Evolutionary conservation across 2,113 vertebrate genomes (phyloP).

Genomic region (Hippolais icterina): DNA sequence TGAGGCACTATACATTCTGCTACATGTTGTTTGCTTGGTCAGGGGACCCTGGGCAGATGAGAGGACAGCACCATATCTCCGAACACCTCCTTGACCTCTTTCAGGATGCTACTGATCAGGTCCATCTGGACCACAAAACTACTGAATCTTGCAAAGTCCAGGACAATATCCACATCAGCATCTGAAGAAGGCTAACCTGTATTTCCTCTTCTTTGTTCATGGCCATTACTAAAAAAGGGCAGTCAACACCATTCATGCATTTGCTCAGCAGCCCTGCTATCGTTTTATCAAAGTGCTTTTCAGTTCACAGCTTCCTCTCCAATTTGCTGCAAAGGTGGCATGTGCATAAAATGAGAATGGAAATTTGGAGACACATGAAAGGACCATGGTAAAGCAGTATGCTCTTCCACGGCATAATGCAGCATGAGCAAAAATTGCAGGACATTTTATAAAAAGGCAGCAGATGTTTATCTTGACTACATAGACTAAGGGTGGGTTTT

Average conservation of each 20-base stretch:
- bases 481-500: fast-evolving
- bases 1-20: neutral
- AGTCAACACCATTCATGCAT: neutral
- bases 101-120: neutral
- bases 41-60: neutral
- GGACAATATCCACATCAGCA: neutral
- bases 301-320: neutral
- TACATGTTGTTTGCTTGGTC: neutral
- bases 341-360: neutral
- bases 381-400: neutral
- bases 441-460: neutral
- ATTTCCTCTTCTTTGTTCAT: neutral
- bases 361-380: neutral
- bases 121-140: neutral
- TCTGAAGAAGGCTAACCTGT: neutral
- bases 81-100: neutral
- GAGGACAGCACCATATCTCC: neutral
- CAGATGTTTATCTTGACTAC: neutral
- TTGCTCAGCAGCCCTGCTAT: neutral
- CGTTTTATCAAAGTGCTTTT: neutral
- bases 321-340: neutral
- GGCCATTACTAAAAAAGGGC: neutral
- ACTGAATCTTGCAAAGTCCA: neutral
- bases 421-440: neutral
- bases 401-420: neutral